phyloP scores from a whole-genome alignment of 2,888 invertebrate genomes.

The Andrena bucephala region DNA sequence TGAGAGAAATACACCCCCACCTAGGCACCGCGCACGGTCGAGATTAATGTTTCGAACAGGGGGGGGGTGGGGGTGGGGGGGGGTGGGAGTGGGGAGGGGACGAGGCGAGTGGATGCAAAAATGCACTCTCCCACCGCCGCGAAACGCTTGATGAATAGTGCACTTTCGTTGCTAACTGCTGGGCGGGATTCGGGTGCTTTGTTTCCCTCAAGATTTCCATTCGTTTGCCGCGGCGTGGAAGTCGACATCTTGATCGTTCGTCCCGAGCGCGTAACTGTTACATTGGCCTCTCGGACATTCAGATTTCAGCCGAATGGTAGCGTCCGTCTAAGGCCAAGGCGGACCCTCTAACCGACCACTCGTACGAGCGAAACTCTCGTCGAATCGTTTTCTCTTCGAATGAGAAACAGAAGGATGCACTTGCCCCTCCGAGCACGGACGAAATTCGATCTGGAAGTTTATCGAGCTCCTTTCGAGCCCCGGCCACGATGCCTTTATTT shows the following conservation, averaged over 20 bases:
- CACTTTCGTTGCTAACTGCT: not conserved
- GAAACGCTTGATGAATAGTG: slow-evolving; percentile 36
- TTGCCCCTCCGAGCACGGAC: slow-evolving; percentile 1
- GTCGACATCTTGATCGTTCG: not conserved
- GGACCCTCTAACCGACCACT: not conserved
- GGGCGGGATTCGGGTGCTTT: not conserved
- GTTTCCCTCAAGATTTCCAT: not conserved
- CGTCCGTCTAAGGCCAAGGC: too few relatives aligned
- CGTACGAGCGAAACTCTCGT: not conserved
- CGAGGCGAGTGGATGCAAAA: not conserved
- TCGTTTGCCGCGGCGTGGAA: not conserved
- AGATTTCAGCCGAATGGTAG: too few relatives aligned
- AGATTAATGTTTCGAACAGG: slow-evolving; percentile 35
- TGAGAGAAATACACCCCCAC: slow-evolving; percentile 30
- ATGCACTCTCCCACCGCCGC: not conserved
- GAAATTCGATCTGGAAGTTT: slow-evolving; percentile 65
- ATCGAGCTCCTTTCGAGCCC: slow-evolving; percentile 56
- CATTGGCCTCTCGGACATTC: too few relatives aligned
- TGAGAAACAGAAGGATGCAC: not conserved
- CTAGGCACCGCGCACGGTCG: not conserved
- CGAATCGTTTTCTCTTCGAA: not conserved
- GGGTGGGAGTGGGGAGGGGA: not conserved
- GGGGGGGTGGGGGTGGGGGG: not conserved
- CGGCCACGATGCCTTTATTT: slow-evolving; percentile 14
- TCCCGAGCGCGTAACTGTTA: too few relatives aligned